phyloP scores from a whole-genome alignment of 2,113 vertebrate genomes.

The Xiphias gladius region DNA sequence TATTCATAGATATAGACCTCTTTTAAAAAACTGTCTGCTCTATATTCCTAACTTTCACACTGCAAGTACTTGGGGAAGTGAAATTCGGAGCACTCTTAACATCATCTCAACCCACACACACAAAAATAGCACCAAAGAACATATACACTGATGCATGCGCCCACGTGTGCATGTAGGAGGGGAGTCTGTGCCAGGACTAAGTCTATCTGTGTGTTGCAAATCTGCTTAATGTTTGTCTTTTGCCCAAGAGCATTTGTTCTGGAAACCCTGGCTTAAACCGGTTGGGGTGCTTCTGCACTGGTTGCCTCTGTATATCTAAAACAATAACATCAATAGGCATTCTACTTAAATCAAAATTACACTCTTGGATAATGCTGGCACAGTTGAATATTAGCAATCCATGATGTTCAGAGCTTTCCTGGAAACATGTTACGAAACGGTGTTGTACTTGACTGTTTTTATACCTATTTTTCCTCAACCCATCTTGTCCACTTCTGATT shows the following conservation, averaged over 20 bases:
- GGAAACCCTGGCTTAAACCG: background rate
- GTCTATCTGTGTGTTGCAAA: conserved; percentile 14
- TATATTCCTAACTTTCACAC: conserved; percentile 43
- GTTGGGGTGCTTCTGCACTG: background rate
- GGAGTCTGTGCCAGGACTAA: conserved; percentile 27
- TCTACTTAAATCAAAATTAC: background rate
- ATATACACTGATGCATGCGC: conserved; percentile 44
- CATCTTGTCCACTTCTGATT: background rate
- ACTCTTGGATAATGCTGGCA: too few species aligned
- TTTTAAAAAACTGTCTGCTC: conserved; percentile 53
- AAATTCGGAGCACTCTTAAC: conserved; percentile 43
- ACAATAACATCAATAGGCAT: background rate
- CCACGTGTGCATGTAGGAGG: conserved; percentile 41
- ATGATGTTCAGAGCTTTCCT: background rate
- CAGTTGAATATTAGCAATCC: background rate
- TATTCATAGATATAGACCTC: conserved; percentile 43
- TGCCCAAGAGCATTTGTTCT: background rate
- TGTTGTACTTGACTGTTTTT: background rate
- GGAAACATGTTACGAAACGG: background rate
- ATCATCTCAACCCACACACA: conserved; percentile 60
- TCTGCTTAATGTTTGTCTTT: conserved; percentile 4
- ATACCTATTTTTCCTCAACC: background rate
- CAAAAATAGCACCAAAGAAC: conserved; percentile 65
- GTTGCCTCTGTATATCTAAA: background rate
- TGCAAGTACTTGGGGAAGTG: conserved; percentile 29